Conservation (phyloP, 2,797 vertebrate genomes). For the Catharus ustulatus region DNA sequence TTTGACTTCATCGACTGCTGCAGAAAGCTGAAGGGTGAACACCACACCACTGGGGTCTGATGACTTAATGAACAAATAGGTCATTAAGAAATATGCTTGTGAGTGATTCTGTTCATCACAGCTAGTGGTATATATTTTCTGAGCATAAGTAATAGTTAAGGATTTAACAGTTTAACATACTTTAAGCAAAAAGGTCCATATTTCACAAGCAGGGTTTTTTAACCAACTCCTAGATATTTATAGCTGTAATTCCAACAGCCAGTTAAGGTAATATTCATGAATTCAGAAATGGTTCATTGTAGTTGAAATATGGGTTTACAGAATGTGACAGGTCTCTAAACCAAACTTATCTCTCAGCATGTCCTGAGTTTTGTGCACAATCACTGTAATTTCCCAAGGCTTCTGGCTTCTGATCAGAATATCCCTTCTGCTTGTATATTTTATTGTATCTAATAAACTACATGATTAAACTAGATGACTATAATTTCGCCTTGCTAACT, state of each 20-base stretch:
- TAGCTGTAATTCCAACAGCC: neutral
- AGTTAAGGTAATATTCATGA: constrained; percentile 46
- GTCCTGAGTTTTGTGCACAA: constrained; percentile 15
- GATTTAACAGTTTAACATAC: neutral
- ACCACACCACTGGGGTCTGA: neutral
- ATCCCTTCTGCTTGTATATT: constrained; percentile 16
- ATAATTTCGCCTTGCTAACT: constrained; percentile 15
- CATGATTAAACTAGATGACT: neutral
- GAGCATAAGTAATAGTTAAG: neutral
- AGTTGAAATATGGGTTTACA: constrained; percentile 61
- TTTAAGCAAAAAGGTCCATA: neutral
- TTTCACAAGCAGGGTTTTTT: neutral
- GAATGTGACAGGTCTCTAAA: constrained; percentile 66
- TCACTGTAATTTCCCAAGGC: constrained; percentile 57
- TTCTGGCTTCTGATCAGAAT: constrained; percentile 43
- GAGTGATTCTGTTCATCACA: neutral
- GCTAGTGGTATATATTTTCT: neutral
- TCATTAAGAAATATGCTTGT: neutral
- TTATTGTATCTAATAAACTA: constrained; percentile 40
- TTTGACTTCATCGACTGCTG: neutral
- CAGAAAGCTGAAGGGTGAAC: neutral
- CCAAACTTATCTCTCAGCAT: neutral
- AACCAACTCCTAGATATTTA: neutral
- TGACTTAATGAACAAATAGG: neutral
- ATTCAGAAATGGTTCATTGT: neutral